Base-by-base conservation (phyloP, 2,797 vertebrate species). In the Helostoma temminkii region DNA sequence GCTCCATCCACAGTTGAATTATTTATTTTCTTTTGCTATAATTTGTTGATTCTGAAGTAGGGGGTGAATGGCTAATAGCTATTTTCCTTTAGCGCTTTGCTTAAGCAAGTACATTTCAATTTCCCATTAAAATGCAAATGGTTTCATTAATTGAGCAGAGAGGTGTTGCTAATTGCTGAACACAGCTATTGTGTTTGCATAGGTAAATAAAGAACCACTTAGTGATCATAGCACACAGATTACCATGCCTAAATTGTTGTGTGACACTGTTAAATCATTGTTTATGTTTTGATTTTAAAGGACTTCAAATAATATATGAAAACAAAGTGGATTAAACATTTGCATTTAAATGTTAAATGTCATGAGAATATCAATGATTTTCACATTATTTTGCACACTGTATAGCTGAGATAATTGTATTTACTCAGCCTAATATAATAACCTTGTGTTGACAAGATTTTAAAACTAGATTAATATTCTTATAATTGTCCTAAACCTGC, bases 51-150 rank as follows among this genome's bases (percentile, higher is more conserved):
- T 71, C 47, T 48, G 39, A 78, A 56, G 58, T 55, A 77, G 65
- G 50, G 71, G 78, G 60, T 71, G 42, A 68, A 82, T 72, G 50
- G 72, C 42, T 81, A 88, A 88, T 78, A 70, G 73, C 64, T 53
- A 74, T 85, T 85, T 89, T 87, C 75, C 80, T 81, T 87, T 63
- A 69, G 73, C 60, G 81, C 81, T 79, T 85, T 81, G 83, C 80
- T 87, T 82, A 85, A 91, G 79, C 81, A 83, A 86, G 73, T 84
- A 69, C 72, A 88, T 89, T 89, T 90, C 75, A 86, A 83, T 85
- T 83, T 76, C 37, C 68, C 71, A 93, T 93, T 92, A 90, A 91
- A 92, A 93, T 92, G 89, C 88, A 88, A 93, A 93, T 90, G 54
- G 77, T 84, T 89, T 67, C 72, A 85, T 87, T 93, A 92, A 91